Evolutionary conservation across 2,113 vertebrate genomes (phyloP), one percentile per base, ranked within the genome.

Genomic region (Hassar affinis): DNA sequence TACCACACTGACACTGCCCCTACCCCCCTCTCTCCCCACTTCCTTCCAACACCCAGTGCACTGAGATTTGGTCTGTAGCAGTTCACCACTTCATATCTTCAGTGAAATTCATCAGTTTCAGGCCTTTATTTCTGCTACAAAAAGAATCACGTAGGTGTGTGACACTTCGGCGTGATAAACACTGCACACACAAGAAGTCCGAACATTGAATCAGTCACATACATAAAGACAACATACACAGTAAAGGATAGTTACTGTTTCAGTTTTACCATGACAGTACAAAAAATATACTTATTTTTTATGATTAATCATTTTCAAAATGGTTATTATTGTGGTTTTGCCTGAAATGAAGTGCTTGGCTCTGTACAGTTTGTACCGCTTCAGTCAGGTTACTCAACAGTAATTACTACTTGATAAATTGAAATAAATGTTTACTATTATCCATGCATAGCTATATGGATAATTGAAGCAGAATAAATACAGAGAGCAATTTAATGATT

Each of bases 151-250:
- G 80, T 49, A 56, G 38, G 61, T 51, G 82, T 80, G 52, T 5
- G 17, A 52, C 80, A 52, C 84, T 72, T 38, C 78, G 76, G 84
- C 87, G 84, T 89, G 80, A 90, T 88, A 88, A 88, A 79, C 79
- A 33, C 11, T 87, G 76, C 74, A 88, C 90, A 90, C 90, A 85
- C 85, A 87, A 83, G 80, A 87, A 88, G 89, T 88, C 89, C 79
- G 88, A 91, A 91, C 90, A 78, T 84, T 88, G 8, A 81, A 49
- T 85, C 84, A 80, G 85, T 90, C 86, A 88, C 64, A 85, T 75
- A 86, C 68, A 89, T 80, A 3, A 14, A 82, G 33, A 85, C 51
- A n/a, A 38, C 56, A 72, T 38, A 78, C 84, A 85, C 78, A 59
- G 33, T 80, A 71, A 56, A 25, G 49, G 62, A 82, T 33, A 81